Conservation (phyloP, 1,140 invertebrate genomes). For the Hyposmocoma kahamanoa region DNA sequence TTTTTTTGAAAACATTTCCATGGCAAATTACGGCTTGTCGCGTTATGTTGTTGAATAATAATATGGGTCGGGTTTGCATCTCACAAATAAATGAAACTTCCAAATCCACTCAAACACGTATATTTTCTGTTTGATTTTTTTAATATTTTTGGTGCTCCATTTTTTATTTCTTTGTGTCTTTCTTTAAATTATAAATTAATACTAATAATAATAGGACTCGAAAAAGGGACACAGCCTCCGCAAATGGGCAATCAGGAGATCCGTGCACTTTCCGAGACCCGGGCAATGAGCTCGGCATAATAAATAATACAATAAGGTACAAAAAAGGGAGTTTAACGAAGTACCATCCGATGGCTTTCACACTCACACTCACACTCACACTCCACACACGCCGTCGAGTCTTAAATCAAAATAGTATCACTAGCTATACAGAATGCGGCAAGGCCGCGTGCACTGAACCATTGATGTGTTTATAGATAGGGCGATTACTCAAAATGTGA, state of each 20-base stretch:
- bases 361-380: slow-evolving; percentile 46
- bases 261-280: slow-evolving; percentile 42
- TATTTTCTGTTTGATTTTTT: slow-evolving; percentile 62
- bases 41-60: no score
- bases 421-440: slow-evolving; percentile 65
- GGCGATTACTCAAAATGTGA: slow-evolving; percentile 70
- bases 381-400: slow-evolving; percentile 51
- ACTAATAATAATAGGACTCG: slow-evolving; percentile 60
- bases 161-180: slow-evolving; percentile 56
- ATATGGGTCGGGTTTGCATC: no score
- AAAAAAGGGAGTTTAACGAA: slow-evolving; percentile 63
- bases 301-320: slow-evolving; percentile 68
- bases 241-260: slow-evolving; percentile 63
- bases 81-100: slow-evolving; percentile 59
- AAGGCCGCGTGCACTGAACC: slow-evolving; percentile 52
- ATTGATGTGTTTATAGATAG: slow-evolving; percentile 27
- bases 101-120: slow-evolving; percentile 59
- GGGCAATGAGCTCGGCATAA: slow-evolving; percentile 69
- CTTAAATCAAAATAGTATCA: slow-evolving; percentile 68
- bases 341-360: slow-evolving; percentile 62
- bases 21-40: no score
- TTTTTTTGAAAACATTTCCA: no score
- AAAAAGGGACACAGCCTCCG: slow-evolving; percentile 39
- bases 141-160: slow-evolving; percentile 68
- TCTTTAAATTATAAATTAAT: slow-evolving; percentile 67